phyloP scores from a whole-genome alignment of 2,888 invertebrate genomes.

The Conops quadrifasciatus region DNA sequence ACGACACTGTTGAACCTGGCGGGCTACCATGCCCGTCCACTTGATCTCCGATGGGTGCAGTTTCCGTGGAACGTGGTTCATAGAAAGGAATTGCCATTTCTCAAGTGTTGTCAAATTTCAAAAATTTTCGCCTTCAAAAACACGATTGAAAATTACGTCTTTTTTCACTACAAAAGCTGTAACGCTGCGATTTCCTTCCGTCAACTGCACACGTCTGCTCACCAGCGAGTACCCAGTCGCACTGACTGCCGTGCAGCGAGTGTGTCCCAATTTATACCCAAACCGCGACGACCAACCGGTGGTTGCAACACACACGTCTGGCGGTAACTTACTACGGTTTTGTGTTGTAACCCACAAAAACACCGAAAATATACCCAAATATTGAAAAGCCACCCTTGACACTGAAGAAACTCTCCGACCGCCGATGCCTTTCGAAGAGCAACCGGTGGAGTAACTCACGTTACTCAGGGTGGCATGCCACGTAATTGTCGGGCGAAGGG shows the following conservation, averaged over 20 bases:
- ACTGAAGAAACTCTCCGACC: constrained; percentile 3
- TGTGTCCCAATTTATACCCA: constrained; percentile 37
- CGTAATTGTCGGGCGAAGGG: constrained; percentile 31
- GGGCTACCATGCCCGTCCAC: constrained; percentile 51
- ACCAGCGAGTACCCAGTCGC: constrained; percentile 37
- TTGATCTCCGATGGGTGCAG: constrained; percentile 51
- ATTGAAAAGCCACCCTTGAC: constrained; percentile 34
- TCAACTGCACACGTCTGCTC: constrained; percentile 35
- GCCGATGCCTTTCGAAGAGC: constrained; percentile 8
- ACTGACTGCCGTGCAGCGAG: constrained; percentile 32
- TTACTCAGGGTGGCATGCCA: constrained; percentile 31
- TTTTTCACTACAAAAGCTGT: constrained; percentile 15
- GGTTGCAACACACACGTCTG: constrained; percentile 29
- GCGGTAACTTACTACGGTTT: constrained; percentile 14
- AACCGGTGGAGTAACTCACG: constrained; percentile 27
- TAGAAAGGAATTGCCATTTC: constrained; percentile 62
- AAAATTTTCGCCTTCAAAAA: background rate
- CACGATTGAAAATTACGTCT: constrained; percentile 28
- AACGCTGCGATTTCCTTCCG: background rate
- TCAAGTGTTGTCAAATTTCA: constrained; percentile 34
- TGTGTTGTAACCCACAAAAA: constrained; percentile 39
- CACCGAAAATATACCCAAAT: constrained; percentile 28
- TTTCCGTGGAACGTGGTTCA: constrained; percentile 52
- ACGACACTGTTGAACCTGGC: background rate
- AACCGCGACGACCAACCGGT: constrained; percentile 24